phyloP scores from a whole-genome alignment of 1,140 invertebrate species.

The Ruditapes philippinarum region DNA sequence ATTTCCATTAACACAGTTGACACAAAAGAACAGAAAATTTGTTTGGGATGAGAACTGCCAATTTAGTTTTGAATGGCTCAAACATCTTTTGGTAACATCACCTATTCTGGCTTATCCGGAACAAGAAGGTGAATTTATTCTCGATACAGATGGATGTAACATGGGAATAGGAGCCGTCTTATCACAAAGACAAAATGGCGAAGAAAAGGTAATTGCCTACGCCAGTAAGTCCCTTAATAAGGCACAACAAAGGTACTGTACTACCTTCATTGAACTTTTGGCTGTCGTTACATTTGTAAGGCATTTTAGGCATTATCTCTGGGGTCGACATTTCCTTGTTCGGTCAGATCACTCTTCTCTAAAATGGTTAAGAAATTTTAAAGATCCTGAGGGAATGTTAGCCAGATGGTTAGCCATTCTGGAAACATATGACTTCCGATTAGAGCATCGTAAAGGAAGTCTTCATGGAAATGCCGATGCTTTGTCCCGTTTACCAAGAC shows the following conservation, averaged over 20 bases:
- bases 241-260: too few species aligned
- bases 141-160: too few species aligned
- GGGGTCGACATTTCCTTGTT: slow-evolving; percentile 65
- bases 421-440: neutral
- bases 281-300: too few species aligned
- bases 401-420: neutral
- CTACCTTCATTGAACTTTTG: too few species aligned
- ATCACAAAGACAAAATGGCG: too few species aligned
- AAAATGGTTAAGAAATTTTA: slow-evolving; percentile 8
- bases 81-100: neutral
- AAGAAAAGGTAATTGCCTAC: too few species aligned
- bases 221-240: too few species aligned
- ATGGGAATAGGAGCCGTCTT: too few species aligned
- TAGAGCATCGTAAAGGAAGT: neutral
- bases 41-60: slow-evolving; percentile 34
- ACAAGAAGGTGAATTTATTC: neutral
- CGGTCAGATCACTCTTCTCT: slow-evolving; percentile 64
- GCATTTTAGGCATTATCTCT: too few species aligned
- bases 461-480: slow-evolving; percentile 2
- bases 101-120: slow-evolving; percentile 10
- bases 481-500: neutral
- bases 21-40: slow-evolving; percentile 23
- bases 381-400: neutral
- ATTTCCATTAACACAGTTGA: neutral
- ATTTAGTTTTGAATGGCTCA: slow-evolving; percentile 41